Percentiles rank a stretch among this genome's conserved stretches.
These are phyloP conservation scores for Nomada hirtipes DNA, from an alignment of 2,888 invertebrate species.

Conservation along the genomic window DNA sequence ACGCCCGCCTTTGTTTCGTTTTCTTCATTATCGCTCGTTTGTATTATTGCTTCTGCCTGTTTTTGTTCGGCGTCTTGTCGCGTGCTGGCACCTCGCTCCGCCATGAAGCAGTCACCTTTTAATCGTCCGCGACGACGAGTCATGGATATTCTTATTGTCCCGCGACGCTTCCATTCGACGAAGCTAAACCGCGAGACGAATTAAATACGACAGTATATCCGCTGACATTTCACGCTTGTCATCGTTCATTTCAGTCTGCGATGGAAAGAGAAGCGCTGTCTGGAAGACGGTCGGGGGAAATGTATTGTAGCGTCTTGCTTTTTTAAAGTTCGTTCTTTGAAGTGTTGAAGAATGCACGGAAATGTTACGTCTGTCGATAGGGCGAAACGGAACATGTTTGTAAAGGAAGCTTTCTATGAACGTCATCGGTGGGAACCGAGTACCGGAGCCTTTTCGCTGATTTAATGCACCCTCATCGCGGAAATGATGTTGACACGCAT, in stretches of 20 bases:
- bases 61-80: not conserved
- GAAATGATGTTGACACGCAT: too few relatives aligned
- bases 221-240: conserved; percentile 10
- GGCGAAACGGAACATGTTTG: not conserved
- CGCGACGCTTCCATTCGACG: conserved; percentile 30
- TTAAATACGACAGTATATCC: conserved; percentile 8
- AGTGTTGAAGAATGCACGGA: too few relatives aligned
- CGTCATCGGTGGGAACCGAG: not conserved
- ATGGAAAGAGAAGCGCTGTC: not conserved
- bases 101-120: conserved; percentile 15
- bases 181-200: conserved; percentile 5
- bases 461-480: too few relatives aligned
- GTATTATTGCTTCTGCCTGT: conserved; percentile 2
- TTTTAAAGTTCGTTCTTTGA: not conserved
- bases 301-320: not conserved
- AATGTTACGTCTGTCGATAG: not conserved
- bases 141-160: conserved; percentile 28
- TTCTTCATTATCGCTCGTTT: conserved; percentile 40
- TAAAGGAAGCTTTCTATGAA: not conserved
- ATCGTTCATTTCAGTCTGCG: conserved; percentile 4
- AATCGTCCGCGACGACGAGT: conserved; percentile 26
- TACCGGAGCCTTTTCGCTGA: not conserved
- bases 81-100: not conserved
- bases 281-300: not conserved
- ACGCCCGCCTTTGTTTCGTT: conserved; percentile 20